Evolutionary conservation across 2,888 invertebrate genomes (phyloP).

Genomic region (Proisotoma minuta): DNA sequence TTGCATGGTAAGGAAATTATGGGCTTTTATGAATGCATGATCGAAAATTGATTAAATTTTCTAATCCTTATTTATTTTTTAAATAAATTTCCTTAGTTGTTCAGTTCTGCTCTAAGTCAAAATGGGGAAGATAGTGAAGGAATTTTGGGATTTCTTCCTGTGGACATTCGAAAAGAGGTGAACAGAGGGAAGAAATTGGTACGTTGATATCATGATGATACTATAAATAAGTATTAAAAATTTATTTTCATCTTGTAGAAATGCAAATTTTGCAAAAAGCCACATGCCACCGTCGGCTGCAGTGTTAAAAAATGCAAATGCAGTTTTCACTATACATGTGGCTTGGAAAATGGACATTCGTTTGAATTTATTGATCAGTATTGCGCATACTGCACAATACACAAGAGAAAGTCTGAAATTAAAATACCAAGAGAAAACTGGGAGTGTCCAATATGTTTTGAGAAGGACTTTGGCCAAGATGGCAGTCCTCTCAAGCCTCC

Average conservation of each 20-base stretch:
- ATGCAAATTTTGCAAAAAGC: conserved; percentile 64
- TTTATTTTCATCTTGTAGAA: conserved; percentile 53
- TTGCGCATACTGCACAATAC: conserved; percentile 60
- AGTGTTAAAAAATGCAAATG: conserved; percentile 60
- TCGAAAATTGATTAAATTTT: background rate
- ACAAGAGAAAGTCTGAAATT: conserved; percentile 59
- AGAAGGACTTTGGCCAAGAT: conserved; percentile 54
- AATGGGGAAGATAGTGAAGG: conserved; percentile 65
- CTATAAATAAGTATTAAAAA: too few relatives aligned
- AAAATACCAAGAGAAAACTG: conserved; percentile 49
- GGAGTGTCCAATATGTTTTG: conserved; percentile 67
- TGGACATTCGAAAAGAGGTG: conserved; percentile 65
- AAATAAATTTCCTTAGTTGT: conserved; percentile 57
- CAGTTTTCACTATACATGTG: conserved; percentile 73
- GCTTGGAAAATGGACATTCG: conserved; percentile 60
- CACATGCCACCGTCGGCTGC: conserved; percentile 70
- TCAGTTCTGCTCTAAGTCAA: conserved; percentile 67
- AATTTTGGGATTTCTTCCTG: conserved; percentile 65
- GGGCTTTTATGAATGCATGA: too few relatives aligned
- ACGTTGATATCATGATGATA: too few relatives aligned
- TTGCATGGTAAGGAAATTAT: conserved; percentile 72
- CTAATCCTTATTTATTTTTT: conserved; percentile 1
- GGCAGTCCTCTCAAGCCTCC: conserved; percentile 62
- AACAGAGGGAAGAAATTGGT: conserved; percentile 63
- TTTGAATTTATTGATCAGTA: conserved; percentile 63